A percentile compares a stretch with the other conserved stretches of the same genome.
Conservation (phyloP, 2,113 vertebrate genomes). For the Mustelus asterias region DNA sequence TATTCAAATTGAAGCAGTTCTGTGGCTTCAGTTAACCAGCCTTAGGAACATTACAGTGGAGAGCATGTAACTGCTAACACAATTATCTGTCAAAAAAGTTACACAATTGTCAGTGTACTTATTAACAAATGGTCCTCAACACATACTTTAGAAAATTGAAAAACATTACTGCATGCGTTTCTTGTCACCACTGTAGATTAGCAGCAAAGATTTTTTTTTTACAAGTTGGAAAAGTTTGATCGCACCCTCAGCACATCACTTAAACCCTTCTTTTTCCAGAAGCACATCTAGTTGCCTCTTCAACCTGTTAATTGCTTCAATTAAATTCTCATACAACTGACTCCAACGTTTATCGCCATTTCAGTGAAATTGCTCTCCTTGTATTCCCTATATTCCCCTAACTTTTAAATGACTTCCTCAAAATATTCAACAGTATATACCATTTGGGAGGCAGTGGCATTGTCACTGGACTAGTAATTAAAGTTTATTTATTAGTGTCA, state of each 20-base stretch:
- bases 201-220: not conserved
- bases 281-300: not conserved
- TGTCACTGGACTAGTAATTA: no score
- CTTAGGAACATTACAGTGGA: not conserved
- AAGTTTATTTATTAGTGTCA: no score
- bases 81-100: not conserved
- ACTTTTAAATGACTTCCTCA: not conserved
- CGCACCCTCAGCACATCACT: not conserved
- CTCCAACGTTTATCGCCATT: not conserved
- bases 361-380: not conserved
- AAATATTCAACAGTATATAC: not conserved
- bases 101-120: not conserved
- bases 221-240: not conserved
- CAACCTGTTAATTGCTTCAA: not conserved
- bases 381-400: not conserved
- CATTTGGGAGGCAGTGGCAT: not conserved
- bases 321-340: not conserved
- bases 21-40: not conserved
- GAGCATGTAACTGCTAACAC: not conserved
- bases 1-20: not conserved
- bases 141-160: not conserved
- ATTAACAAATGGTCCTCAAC: not conserved
- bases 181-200: not conserved
- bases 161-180: not conserved
- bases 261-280: not conserved